phyloP scores from a whole-genome alignment of 2,113 vertebrate species.

The Promerops cafer region DNA sequence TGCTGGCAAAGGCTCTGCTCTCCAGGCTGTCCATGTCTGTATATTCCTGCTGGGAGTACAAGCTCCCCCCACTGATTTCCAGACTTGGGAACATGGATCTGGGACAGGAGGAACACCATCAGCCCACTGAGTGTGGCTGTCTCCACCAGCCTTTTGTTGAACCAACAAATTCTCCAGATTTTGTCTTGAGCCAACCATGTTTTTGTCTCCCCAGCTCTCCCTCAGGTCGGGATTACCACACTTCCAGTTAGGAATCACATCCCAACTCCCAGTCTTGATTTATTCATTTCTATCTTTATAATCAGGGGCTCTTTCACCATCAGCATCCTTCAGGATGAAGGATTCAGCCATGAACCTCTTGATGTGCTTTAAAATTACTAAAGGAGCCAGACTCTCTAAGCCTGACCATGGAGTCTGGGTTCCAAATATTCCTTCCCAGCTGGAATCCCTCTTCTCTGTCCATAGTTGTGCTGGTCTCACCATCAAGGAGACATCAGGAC shows the following conservation, averaged over 20 bases:
- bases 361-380: not conserved
- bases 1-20: not conserved
- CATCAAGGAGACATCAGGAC: not conserved
- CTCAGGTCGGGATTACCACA: too few relatives aligned
- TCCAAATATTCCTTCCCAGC: not conserved
- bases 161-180: not conserved
- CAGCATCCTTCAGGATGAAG: not conserved
- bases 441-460: not conserved
- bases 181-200: not conserved
- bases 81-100: not conserved
- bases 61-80: fast-evolving
- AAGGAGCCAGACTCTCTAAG: not conserved
- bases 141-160: not conserved
- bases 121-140: not conserved
- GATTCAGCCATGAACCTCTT: not conserved
- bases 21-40: not conserved
- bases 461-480: not conserved
- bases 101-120: not conserved
- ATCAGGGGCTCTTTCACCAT: fast-evolving
- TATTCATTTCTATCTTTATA: not conserved
- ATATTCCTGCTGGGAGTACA: not conserved
- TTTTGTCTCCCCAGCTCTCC: not conserved
- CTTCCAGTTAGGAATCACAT: not conserved
- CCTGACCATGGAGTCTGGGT: fast-evolving
- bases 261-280: not conserved